Evolutionary conservation across 2,113 vertebrate genomes (phyloP), one percentile per base, ranked within the genome.

Genomic region (Sminthopsis crassicaudata): DNA sequence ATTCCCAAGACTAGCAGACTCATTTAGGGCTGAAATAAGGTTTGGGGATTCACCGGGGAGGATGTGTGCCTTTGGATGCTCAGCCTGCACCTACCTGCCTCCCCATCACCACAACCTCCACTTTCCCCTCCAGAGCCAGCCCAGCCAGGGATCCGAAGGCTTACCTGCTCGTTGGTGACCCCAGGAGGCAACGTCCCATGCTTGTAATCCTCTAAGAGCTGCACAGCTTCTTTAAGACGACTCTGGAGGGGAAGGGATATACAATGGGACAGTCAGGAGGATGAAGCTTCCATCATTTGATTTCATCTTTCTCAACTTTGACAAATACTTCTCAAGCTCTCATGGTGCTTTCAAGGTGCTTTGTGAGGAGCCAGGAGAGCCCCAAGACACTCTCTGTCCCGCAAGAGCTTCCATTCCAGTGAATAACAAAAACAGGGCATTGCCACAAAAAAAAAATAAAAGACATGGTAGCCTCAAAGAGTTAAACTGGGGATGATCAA

Each of bases 111-210:
- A 27, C 57, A 27, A 60, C 27, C 88, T 91, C n/a, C 53, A 53
- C 90, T 55, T 23, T 10, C n/a, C 7, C 23, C 8, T 57, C 94
- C 60, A 27, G 50, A 24, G 90, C 55, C 89, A 51, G 2, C 10
- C 57, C 57, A 60, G 10, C 57, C 26, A 3, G 30, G 30, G 30
- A 67, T 60, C 57, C 36, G 90, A 9, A 76, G 60, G 52, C 57
- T 97, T 98, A 99, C 99, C 99, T 99, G 99, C 42, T 99, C 98
- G 90, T 99, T 98, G 42, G 99, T 99, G 95, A 99, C 99, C 96
- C 98, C 99, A 0, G 98, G 97, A 90, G 98, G 98, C 92, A 99
- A 96, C 91, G 98, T 98, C 11, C 99, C 99, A 2, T 98, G 98
- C 92, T 98, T 99, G 95, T 99, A 99, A 93, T 98, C 98, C 91